Evolutionary conservation across 2,797 vertebrate species (phyloP).

Genomic region (Linurgus olivaceus): DNA sequence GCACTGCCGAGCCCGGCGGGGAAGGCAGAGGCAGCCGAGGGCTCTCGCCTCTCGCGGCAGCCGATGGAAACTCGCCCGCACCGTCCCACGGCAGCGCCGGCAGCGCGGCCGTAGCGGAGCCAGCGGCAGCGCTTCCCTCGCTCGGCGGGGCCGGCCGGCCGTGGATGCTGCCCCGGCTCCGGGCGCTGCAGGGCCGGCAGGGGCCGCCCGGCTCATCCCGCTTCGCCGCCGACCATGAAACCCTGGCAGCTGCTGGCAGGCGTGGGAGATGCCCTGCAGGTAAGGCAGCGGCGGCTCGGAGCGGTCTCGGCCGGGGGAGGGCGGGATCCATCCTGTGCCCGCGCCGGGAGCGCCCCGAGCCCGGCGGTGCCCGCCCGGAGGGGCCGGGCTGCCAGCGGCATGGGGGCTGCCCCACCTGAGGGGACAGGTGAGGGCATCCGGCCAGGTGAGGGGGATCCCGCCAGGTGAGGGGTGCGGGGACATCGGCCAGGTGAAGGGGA

Average conservation of each 20-base stretch:
- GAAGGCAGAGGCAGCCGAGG: neutral
- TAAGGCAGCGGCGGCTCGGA: slow-evolving; percentile 63
- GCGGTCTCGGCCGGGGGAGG: neutral
- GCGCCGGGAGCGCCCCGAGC: neutral
- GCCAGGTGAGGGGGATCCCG: neutral
- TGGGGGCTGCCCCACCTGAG: neutral
- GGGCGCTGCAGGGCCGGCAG: neutral
- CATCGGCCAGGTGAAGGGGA: neutral
- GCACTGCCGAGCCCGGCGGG: neutral
- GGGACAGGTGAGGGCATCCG: neutral
- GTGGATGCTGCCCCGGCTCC: neutral
- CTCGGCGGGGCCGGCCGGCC: neutral
- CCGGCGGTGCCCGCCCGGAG: neutral
- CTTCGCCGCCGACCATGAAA: slow-evolving; percentile 78
- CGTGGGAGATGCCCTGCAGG: slow-evolving; percentile 80
- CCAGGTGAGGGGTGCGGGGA: neutral
- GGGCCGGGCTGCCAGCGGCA: neutral
- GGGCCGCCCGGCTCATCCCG: slow-evolving; percentile 29
- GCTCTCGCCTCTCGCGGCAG: neutral
- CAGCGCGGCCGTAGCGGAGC: slow-evolving; percentile 61
- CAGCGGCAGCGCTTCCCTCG: slow-evolving; percentile 29
- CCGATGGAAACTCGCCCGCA: neutral
- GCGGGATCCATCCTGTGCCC: neutral
- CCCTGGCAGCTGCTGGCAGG: slow-evolving; percentile 82
- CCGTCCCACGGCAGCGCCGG: slow-evolving; percentile 56